Conservation (phyloP, 1,140 invertebrate species). For the Ceratina australensis region DNA sequence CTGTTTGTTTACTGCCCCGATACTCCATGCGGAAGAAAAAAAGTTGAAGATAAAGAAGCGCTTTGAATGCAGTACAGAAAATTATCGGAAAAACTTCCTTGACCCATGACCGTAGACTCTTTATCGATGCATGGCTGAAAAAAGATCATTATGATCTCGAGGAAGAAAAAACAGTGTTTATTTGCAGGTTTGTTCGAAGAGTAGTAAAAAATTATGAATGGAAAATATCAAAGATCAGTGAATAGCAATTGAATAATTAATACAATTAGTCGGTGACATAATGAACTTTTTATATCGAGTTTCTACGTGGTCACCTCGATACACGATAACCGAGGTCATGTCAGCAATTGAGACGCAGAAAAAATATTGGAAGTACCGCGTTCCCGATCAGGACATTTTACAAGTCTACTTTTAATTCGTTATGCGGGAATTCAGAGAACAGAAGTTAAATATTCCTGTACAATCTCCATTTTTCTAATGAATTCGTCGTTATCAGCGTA, state of each 20-base stretch:
- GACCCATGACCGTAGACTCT: conserved; percentile 4
- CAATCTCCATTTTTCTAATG: neutral
- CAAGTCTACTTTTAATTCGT: too few relatives aligned
- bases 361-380: neutral
- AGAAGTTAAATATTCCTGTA: too few relatives aligned
- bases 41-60: too few relatives aligned
- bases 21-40: neutral
- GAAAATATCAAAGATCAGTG: neutral
- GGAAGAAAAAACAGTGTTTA: neutral
- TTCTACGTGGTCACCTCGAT: neutral
- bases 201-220: neutral
- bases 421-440: too few relatives aligned
- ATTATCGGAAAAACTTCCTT: conserved; percentile 21
- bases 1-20: neutral
- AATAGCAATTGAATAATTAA: neutral
- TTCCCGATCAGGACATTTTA: neutral
- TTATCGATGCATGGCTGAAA: neutral
- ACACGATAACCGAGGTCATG: conserved; percentile 37
- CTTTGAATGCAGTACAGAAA: too few relatives aligned
- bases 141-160: neutral
- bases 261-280: conserved; percentile 2
- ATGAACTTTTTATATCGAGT: conserved; percentile 9
- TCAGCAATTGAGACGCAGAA: conserved; percentile 20
- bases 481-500: neutral
- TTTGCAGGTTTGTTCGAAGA: neutral